These are phyloP conservation scores for Diachasmimorpha longicaudata DNA, from an alignment of 1,140 invertebrate species.

Conservation along the genomic window DNA sequence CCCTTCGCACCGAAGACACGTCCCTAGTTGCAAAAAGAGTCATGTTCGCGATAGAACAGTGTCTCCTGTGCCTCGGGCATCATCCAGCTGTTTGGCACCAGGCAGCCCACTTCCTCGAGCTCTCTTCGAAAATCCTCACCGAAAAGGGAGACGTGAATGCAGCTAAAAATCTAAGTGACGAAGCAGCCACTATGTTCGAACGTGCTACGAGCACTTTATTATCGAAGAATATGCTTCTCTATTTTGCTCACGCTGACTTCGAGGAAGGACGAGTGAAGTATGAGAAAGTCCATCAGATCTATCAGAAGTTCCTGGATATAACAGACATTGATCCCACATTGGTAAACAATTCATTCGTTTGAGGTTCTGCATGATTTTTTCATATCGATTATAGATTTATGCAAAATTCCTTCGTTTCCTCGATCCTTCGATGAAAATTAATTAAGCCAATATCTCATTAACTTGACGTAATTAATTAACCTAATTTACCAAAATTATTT, in stretches of 20 bases:
- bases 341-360: slow-evolving; percentile 61
- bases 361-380: no score
- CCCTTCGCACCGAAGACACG: slow-evolving; percentile 93
- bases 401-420: no score
- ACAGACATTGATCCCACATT: slow-evolving; percentile 92
- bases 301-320: slow-evolving; percentile 89
- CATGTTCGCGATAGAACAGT: slow-evolving; percentile 99
- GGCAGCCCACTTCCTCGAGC: slow-evolving; percentile 93
- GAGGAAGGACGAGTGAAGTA: slow-evolving; percentile 96
- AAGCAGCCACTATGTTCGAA: slow-evolving; percentile 93
- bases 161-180: slow-evolving; percentile 90
- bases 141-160: slow-evolving; percentile 96
- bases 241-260: slow-evolving; percentile 99
- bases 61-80: slow-evolving; percentile 93
- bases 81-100: slow-evolving; percentile 99
- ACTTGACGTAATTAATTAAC: no score
- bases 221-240: slow-evolving; percentile 90
- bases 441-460: no score
- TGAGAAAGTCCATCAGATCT: slow-evolving; percentile 97
- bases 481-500: no score
- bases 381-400: no score
- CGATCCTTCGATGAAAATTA: no score
- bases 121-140: slow-evolving; percentile 87
- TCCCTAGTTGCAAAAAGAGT: slow-evolving; percentile 90
- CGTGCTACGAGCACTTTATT: slow-evolving; percentile 87